Conservation (phyloP, 2,888 invertebrate species). For the Congeria kusceri region DNA sequence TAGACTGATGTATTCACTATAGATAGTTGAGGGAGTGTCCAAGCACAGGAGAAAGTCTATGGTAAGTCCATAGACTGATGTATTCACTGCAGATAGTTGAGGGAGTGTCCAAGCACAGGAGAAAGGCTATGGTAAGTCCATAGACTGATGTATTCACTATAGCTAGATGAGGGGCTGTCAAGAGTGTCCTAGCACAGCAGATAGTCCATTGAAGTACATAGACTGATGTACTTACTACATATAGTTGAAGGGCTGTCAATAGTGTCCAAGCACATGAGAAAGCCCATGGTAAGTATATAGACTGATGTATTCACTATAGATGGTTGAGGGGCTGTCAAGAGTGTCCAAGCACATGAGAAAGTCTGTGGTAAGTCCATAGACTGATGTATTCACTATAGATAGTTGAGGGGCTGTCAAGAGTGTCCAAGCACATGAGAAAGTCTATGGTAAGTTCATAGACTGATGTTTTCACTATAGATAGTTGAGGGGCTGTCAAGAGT, state of each 20-base stretch:
- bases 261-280: constrained; percentile 75
- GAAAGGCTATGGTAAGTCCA: constrained; percentile 74
- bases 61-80: constrained; percentile 92
- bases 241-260: constrained; percentile 91
- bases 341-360: constrained; percentile 76
- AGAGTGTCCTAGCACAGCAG: no score
- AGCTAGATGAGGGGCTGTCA: no score
- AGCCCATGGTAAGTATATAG: constrained; percentile 88
- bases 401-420: constrained; percentile 89
- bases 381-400: constrained; percentile 98
- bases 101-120: constrained; percentile 86
- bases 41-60: constrained; percentile 75
- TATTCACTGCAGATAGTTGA: constrained; percentile 97
- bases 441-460: constrained; percentile 89
- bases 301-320: constrained; percentile 97
- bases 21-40: constrained; percentile 92
- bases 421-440: constrained; percentile 75
- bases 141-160: no score
- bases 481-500: constrained; percentile 89
- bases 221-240: constrained; percentile 97
- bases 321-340: constrained; percentile 90
- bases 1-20: constrained; percentile 97
- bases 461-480: constrained; percentile 97
- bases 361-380: constrained; percentile 88
- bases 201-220: constrained; percentile 87